Evolutionary conservation across 2,797 vertebrate genomes (phyloP).

Genomic region (Chromis chromis): DNA sequence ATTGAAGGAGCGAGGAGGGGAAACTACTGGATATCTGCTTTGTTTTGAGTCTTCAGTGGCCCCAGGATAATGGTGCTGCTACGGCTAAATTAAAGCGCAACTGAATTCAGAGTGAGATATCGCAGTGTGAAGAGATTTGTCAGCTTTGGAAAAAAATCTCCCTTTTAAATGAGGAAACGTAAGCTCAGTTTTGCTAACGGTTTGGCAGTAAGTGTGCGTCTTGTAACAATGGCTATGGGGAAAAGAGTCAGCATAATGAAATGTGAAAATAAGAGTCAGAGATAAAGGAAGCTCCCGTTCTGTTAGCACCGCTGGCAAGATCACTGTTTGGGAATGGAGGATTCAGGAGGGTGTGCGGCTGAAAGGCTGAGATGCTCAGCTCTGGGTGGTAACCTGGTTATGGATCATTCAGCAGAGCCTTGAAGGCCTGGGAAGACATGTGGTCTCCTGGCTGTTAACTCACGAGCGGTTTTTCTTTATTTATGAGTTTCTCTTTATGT

Average conservation of each 20-base stretch:
- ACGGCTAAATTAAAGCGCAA: slow-evolving; percentile 44
- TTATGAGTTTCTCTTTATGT: slow-evolving; percentile 14
- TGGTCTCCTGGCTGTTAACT: slow-evolving; percentile 33
- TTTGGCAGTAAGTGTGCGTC: slow-evolving; percentile 42
- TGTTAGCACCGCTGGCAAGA: slow-evolving; percentile 38
- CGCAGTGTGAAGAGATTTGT: slow-evolving; percentile 42
- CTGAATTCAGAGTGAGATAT: slow-evolving; percentile 43
- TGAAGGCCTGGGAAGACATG: slow-evolving; percentile 22
- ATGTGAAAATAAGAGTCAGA: slow-evolving; percentile 60
- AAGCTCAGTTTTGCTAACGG: slow-evolving; percentile 58
- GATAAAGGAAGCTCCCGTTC: slow-evolving; percentile 44
- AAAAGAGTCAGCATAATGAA: slow-evolving; percentile 54
- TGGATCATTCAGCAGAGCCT: slow-evolving; percentile 50
- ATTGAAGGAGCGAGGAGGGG: neutral
- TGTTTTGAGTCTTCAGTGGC: slow-evolving; percentile 51
- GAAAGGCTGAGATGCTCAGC: slow-evolving; percentile 38
- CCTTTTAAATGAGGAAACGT: slow-evolving; percentile 55
- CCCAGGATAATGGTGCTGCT: slow-evolving; percentile 39
- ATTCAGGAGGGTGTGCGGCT: slow-evolving; percentile 35
- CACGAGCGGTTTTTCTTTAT: slow-evolving; percentile 12
- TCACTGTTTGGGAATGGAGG: slow-evolving; percentile 38
- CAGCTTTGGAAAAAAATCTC: slow-evolving; percentile 56
- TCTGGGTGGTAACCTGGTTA: slow-evolving; percentile 52
- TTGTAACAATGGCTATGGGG: slow-evolving; percentile 53
- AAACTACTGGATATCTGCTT: slow-evolving; percentile 48